Evolutionary conservation across 30 jellyfish, hydroid and myxozoan species (phyloP), one percentile per base, ranked within the genome.

Genomic region (Pelagia noctiluca): DNA sequence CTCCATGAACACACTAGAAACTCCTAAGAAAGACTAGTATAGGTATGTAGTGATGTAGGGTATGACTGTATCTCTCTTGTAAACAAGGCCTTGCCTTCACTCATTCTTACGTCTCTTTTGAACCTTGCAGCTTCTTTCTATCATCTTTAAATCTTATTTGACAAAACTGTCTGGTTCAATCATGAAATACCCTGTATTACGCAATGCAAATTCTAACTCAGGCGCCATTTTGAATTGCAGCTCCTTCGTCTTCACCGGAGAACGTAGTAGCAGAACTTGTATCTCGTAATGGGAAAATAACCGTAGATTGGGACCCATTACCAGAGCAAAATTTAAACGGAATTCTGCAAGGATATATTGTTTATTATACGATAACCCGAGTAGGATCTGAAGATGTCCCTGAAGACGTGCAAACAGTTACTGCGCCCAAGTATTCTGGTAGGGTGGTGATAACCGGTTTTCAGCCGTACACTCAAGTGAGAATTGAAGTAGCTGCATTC

Each of bases 331-430:
- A 36, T 1, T 63, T 52, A 24, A 13, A 67, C 35, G 92, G 92
- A 30, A 25, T 31, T 23, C 78, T 82, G 16, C 3, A 10, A 0
- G 94, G 94, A 54, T 83, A 83, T 61, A 65, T 33, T 38, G 75
- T 83, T 18, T 34, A 36, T 25, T 70, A 83, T 36, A 63, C 79
- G 33, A 31, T 71, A 2, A 7, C 83, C 2, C 36, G 82, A 19
- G 35, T 10, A 11, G 87, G 87, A 52, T 28, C 31, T 4, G 11
- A 21, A 18, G 13, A 10, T 0, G 16, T 25, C 25, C 1, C 29
- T 25, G 29, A 63, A 3, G 63, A 23, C 5, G 28, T 18, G 18
- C 24, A 3, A 10, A 16, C 50, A 2, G 47, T 30, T 1, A 62
- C 24, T 1, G 38, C 63, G 36, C n/a, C 62, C 13, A 12, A 32